Evolutionary conservation across 53 echinoderm and acorn worm genomes (phyloP).

Genomic region (Holothuria scabra): DNA sequence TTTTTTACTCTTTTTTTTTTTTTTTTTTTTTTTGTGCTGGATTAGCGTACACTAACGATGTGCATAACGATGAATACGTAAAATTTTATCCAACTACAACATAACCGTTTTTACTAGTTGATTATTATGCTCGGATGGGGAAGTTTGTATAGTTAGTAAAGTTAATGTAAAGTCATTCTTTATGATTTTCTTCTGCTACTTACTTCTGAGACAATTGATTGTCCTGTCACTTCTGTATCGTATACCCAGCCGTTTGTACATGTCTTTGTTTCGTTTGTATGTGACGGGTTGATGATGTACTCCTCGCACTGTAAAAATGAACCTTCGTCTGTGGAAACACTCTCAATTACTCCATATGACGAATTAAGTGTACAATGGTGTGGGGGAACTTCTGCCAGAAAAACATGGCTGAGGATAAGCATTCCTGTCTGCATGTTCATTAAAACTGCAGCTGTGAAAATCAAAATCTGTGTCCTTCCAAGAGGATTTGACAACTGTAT

Average conservation of each 20-base stretch:
- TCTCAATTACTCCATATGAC: not conserved
- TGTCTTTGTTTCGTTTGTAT: not conserved
- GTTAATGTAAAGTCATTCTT: too few relatives aligned
- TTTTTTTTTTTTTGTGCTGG: too few relatives aligned
- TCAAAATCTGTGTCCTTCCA: constrained; percentile 1
- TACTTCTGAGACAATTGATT: constrained; percentile 32
- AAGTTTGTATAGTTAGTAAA: too few relatives aligned
- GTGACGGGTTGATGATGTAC: not conserved
- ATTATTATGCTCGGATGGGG: too few relatives aligned
- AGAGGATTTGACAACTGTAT: constrained; percentile 14
- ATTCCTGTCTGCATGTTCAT: constrained; percentile 10
- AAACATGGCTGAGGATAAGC: constrained; percentile 2
- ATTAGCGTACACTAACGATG: too few relatives aligned
- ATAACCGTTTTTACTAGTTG: too few relatives aligned
- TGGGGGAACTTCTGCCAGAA: constrained; percentile 25
- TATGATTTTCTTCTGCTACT: not conserved
- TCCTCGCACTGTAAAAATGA: not conserved
- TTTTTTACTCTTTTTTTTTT: too few relatives aligned
- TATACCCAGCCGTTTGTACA: not conserved
- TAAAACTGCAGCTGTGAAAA: constrained; percentile 5
- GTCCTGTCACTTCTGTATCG: constrained; percentile 6
- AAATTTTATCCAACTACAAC: too few relatives aligned
- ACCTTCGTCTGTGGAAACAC: not conserved
- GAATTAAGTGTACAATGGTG: constrained; percentile 1
- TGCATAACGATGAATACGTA: too few relatives aligned